phyloP scores from a whole-genome alignment of 2,797 vertebrate genomes.

The Erethizon dorsatum region DNA sequence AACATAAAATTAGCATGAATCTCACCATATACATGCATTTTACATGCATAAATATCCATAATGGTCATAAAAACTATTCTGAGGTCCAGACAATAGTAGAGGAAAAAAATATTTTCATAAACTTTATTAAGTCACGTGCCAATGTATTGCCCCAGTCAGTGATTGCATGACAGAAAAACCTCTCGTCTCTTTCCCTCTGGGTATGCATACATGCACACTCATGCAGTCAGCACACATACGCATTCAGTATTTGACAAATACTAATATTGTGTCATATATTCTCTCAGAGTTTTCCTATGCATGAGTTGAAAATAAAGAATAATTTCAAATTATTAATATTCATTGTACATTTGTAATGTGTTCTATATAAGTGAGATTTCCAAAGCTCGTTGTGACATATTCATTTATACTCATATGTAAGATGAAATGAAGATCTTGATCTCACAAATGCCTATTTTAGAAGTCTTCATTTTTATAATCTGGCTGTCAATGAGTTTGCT shows the following conservation, averaged over 20 bases:
- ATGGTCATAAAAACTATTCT: not conserved
- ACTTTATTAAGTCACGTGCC: not conserved
- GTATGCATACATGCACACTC: not conserved
- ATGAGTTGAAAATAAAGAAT: not conserved
- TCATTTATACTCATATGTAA: not conserved
- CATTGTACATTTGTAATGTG: not conserved
- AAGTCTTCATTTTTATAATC: not conserved
- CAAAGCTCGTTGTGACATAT: not conserved
- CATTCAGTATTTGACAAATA: not conserved
- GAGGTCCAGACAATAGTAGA: not conserved
- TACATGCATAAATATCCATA: not conserved
- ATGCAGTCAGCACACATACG: not conserved
- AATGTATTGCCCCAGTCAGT: not conserved
- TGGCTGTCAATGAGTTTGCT: not conserved
- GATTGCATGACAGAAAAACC: not conserved
- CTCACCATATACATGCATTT: not conserved
- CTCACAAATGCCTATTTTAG: not conserved
- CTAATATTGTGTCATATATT: not conserved
- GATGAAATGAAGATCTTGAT: not conserved
- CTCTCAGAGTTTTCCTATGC: not conserved
- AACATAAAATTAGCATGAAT: not conserved
- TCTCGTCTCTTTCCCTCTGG: not conserved
- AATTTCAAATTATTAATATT: constrained; percentile 5
- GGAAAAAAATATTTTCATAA: not conserved
- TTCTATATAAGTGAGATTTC: constrained; percentile 23